Evolutionary conservation across 2,888 invertebrate genomes (phyloP).

Genomic region (Drosophila borborema): DNA sequence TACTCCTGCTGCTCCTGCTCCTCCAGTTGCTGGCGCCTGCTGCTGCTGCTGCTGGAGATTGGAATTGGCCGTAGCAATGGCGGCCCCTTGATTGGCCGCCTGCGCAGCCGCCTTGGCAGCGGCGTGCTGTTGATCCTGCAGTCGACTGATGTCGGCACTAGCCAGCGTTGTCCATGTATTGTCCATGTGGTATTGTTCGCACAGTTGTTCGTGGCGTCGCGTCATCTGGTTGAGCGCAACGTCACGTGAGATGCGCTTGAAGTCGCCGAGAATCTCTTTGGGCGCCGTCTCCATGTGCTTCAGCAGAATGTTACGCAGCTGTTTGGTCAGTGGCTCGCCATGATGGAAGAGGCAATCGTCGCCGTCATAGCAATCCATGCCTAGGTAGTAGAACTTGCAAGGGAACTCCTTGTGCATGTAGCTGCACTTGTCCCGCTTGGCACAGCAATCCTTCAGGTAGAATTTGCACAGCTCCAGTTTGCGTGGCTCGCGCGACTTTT

Average conservation of each 20-base stretch:
- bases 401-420: constrained; percentile 99
- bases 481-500: constrained; percentile 89
- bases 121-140: constrained; percentile 49
- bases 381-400: constrained; percentile 98
- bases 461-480: constrained; percentile 98
- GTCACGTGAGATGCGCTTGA: constrained; percentile 92
- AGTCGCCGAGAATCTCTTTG: constrained; percentile 95
- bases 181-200: constrained; percentile 84
- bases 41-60: constrained; percentile 18
- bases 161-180: constrained; percentile 72
- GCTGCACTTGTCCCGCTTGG: constrained; percentile 96
- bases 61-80: constrained; percentile 33
- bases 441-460: constrained; percentile 97
- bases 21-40: constrained; percentile 4
- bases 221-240: constrained; percentile 88
- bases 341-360: constrained; percentile 98
- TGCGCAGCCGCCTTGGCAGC: constrained; percentile 38
- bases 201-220: constrained; percentile 86
- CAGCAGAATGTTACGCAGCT: constrained; percentile 88
- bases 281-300: constrained; percentile 96
- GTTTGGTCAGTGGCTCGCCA: constrained; percentile 93
- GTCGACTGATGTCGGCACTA: constrained; percentile 46
- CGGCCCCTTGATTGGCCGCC: constrained; percentile 44
- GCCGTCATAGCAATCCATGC: constrained; percentile 92
- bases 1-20: constrained; percentile 9